phyloP scores from a whole-genome alignment of 2,113 vertebrate genomes.

The Chloroceryle aenea region DNA sequence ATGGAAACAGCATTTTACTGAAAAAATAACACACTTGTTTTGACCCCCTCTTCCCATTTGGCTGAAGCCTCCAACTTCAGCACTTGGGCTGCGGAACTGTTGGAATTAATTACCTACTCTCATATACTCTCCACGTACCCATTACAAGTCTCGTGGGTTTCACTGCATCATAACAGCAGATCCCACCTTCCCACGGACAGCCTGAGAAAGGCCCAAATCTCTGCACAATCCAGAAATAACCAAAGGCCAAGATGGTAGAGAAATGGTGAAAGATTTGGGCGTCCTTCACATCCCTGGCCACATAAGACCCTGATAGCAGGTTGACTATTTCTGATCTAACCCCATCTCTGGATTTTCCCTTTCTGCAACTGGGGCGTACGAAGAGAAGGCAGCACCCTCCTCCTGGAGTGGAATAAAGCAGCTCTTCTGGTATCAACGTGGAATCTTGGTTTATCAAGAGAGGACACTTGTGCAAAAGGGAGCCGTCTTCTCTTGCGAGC shows the following conservation, averaged over 20 bases:
- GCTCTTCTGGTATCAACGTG: not conserved
- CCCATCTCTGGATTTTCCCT: not conserved
- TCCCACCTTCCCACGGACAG: not conserved
- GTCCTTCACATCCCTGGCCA: not conserved
- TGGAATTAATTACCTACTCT: not conserved
- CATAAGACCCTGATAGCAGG: fast-evolving
- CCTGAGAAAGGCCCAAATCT: not conserved
- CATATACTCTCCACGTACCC: not conserved
- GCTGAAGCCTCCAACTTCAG: not conserved
- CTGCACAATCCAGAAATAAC: not conserved
- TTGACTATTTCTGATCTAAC: not conserved
- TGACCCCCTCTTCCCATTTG: constrained; percentile 6
- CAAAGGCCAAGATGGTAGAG: not conserved
- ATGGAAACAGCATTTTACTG: not conserved
- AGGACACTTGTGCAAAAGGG: not conserved
- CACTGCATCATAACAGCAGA: not conserved
- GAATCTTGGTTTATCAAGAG: not conserved
- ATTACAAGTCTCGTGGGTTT: not conserved
- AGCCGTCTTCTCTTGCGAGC: not conserved
- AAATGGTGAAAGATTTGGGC: not conserved
- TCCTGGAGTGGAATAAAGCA: not conserved
- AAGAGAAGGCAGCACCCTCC: not conserved
- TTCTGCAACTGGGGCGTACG: not conserved
- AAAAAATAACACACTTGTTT: not conserved
- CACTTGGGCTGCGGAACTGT: not conserved